These are phyloP conservation scores for Drosophila rhopaloa DNA, from an alignment of 1,140 invertebrate species.

Conservation along the genomic window DNA sequence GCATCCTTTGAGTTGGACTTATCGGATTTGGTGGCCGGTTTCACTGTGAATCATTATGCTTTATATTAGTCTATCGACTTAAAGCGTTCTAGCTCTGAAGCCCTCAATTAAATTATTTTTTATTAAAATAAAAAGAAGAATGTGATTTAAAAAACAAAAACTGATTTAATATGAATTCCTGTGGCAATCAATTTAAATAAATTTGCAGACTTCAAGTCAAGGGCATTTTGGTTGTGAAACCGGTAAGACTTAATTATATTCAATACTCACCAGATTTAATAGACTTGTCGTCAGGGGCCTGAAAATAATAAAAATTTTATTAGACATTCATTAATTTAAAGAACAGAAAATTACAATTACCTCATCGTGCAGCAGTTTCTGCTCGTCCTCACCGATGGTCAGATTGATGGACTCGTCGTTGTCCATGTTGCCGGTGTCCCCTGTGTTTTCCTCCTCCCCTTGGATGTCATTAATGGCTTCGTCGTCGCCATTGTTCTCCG, in stretches of 20 bases:
- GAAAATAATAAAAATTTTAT: conserved; percentile 9
- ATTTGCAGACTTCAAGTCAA: not conserved
- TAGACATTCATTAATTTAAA: conserved; percentile 12
- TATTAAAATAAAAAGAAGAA: no score
- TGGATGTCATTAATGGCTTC: conserved; percentile 50
- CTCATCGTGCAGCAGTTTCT: conserved; percentile 91
- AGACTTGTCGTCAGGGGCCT: conserved; percentile 82
- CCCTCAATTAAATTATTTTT: no score
- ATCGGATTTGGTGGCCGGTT: conserved; percentile 65
- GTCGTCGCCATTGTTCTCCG: conserved; percentile 30
- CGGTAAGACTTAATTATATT: not conserved
- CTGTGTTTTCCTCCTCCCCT: conserved; percentile 66
- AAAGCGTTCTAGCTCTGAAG: no score
- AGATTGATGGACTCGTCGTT: conserved; percentile 93
- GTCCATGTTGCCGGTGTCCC: conserved; percentile 69
- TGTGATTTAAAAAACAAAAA: no score
- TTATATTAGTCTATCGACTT: not conserved
- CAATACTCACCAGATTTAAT: conserved; percentile 73
- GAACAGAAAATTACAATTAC: conserved; percentile 24
- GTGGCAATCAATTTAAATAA: not conserved
- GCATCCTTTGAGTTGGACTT: conserved; percentile 62
- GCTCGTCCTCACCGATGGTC: conserved; percentile 92
- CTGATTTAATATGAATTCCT: not conserved
- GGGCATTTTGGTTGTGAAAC: not conserved
- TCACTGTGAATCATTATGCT: conserved; percentile 40